A percentile compares a stretch with the other conserved stretches of the same genome.
phyloP scores from a whole-genome alignment of 92 coral and sea anemone species.

The Heteractis magnifica region DNA sequence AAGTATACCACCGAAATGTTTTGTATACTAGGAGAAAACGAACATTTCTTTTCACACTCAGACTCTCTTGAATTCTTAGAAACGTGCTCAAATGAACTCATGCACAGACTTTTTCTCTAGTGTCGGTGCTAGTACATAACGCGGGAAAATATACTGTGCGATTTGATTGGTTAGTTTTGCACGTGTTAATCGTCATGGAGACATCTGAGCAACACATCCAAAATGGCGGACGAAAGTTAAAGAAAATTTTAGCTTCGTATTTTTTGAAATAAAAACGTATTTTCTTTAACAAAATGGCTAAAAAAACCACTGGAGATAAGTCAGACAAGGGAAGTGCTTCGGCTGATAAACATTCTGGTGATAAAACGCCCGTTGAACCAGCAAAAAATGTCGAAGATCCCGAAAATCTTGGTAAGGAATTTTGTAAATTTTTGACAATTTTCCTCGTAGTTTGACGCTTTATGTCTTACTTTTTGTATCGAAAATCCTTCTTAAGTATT shows the following conservation, averaged over 20 bases:
- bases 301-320: conserved; percentile 67
- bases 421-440: neutral
- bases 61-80: no score
- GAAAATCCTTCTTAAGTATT: neutral
- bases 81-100: no score
- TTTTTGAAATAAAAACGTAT: neutral
- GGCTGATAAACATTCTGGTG: conserved; percentile 70
- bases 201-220: neutral
- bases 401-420: conserved; percentile 40
- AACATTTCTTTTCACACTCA: no score
- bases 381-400: conserved; percentile 50
- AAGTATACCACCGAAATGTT: no score
- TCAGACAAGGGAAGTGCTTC: conserved; percentile 65
- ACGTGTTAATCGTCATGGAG: conserved; percentile 2
- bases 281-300: conserved; percentile 54
- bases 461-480: neutral
- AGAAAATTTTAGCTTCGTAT: neutral
- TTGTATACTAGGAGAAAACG: no score
- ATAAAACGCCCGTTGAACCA: conserved; percentile 80
- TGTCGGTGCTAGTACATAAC: no score
- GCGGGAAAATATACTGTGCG: no score
- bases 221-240: neutral
- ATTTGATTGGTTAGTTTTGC: neutral
- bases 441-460: conserved; percentile 17
- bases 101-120: no score